phyloP scores from a whole-genome alignment of 2,113 vertebrate species.

The Sialia sialis region DNA sequence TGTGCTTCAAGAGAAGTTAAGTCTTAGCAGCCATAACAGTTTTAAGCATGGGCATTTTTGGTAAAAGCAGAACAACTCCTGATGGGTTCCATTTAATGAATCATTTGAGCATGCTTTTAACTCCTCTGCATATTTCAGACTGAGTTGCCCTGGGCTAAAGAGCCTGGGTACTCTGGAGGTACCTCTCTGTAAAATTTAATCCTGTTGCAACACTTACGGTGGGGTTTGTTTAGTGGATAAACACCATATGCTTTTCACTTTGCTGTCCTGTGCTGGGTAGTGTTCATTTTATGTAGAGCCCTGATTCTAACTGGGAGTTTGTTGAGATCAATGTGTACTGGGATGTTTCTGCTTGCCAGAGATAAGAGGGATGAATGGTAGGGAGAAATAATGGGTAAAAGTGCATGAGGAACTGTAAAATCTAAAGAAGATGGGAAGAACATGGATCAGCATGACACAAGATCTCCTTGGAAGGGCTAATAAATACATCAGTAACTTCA shows the following conservation, averaged over 20 bases:
- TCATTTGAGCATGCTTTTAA: background rate
- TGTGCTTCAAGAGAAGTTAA: background rate
- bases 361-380: background rate
- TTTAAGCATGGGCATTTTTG: background rate
- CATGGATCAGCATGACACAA: background rate
- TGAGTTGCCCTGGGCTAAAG: background rate
- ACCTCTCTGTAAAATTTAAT: background rate
- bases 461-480: background rate
- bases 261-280: background rate
- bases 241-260: background rate
- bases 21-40: background rate
- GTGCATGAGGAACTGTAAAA: background rate
- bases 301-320: background rate
- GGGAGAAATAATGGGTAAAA: background rate
- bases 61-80: background rate
- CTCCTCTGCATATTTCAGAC: background rate
- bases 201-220: background rate
- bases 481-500: background rate
- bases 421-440: background rate
- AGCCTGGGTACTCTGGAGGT: background rate
- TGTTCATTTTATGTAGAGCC: background rate
- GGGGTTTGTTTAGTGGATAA: background rate
- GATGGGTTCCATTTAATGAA: background rate
- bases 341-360: background rate
- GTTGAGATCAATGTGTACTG: accelerated